phyloP scores from a whole-genome alignment of 2,888 invertebrate genomes.

The Hirtodrosophila duncani region DNA sequence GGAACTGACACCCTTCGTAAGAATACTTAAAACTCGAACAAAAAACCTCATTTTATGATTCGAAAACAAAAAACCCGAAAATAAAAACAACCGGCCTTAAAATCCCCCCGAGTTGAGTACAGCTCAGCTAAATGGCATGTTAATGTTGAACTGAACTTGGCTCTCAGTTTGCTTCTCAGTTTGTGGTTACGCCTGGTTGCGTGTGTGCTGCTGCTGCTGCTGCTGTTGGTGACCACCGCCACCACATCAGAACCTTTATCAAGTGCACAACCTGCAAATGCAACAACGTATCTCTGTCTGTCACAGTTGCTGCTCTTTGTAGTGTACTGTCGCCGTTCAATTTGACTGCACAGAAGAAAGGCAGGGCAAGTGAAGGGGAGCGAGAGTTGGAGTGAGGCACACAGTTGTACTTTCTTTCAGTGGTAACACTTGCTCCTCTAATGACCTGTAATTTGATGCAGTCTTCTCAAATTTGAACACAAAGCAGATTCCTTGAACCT shows the following conservation, averaged over 20 bases:
- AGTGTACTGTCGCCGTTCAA: constrained; percentile 62
- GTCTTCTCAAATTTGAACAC: too few species aligned
- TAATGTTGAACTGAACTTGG: constrained; percentile 55
- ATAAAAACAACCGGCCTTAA: too few species aligned
- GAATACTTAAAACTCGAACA: too few species aligned
- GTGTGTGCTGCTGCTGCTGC: constrained; percentile 20
- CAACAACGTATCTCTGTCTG: constrained; percentile 34
- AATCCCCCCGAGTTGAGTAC: constrained; percentile 8
- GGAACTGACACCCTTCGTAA: too few species aligned
- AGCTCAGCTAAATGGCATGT: constrained; percentile 32
- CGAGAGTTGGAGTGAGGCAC: not conserved
- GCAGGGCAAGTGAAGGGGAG: constrained; percentile 22
- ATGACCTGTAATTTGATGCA: constrained; percentile 68
- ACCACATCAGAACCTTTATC: constrained; percentile 67
- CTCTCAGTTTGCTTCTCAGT: constrained; percentile 25
- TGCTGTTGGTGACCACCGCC: constrained; percentile 25
- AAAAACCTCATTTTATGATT: too few species aligned
- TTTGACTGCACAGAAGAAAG: constrained; percentile 71
- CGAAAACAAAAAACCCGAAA: too few species aligned
- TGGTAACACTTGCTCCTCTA: constrained; percentile 40
- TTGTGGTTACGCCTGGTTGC: constrained; percentile 64
- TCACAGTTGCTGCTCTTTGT: constrained; percentile 28
- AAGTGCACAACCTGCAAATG: constrained; percentile 15
- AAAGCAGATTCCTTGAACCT: constrained; percentile 20
- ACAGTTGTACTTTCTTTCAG: constrained; percentile 22